A percentile compares a stretch with the other conserved stretches of the same genome.
Conservation (phyloP, 2,113 vertebrate genomes). For the Pelusios castaneus region DNA sequence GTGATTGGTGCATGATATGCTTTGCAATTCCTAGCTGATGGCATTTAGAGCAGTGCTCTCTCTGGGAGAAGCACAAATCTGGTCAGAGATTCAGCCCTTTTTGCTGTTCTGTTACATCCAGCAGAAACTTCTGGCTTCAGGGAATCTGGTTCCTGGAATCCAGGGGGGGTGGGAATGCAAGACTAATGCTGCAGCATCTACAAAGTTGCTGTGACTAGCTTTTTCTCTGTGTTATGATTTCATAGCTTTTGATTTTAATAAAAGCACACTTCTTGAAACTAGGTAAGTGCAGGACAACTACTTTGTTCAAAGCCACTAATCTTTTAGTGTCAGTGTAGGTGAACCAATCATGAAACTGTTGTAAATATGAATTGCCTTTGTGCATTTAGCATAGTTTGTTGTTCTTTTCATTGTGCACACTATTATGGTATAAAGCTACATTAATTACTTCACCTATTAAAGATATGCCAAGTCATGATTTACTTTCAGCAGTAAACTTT, state of each 20-base stretch:
- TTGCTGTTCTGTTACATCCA: neutral
- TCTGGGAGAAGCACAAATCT: neutral
- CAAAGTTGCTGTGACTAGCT: neutral
- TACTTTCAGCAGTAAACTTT: neutral
- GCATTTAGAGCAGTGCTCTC: neutral
- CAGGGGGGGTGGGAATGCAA: neutral
- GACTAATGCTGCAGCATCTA: neutral
- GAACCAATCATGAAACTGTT: neutral
- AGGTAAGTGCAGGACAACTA: neutral
- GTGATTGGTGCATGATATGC: neutral
- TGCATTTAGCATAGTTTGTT: neutral
- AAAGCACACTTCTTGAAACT: neutral
- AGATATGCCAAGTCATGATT: neutral
- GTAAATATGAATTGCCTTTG: neutral
- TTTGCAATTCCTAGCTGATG: neutral
- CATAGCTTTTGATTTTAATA: neutral
- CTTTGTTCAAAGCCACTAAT: neutral
- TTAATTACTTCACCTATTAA: neutral
- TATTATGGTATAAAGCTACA: neutral
- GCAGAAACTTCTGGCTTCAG: neutral
- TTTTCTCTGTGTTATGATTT: neutral
- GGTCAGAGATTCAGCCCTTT: neutral
- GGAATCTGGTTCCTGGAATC: neutral
- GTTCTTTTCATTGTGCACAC: neutral
- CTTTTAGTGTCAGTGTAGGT: neutral